phyloP scores from a whole-genome alignment of 2,888 invertebrate species.

The Eilema caniola region DNA sequence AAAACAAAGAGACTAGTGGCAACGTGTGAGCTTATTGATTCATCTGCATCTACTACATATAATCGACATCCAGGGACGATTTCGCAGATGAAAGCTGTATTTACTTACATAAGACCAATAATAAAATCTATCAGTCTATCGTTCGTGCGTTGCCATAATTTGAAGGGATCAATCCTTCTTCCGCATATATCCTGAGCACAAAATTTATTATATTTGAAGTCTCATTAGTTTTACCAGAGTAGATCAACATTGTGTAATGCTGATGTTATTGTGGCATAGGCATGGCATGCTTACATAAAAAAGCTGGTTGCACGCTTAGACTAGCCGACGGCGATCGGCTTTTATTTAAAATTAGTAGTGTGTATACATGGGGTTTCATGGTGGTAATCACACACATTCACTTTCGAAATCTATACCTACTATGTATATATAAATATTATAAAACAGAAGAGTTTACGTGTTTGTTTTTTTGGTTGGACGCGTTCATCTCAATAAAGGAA shows the following conservation, averaged over 20 bases:
- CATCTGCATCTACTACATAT: neutral
- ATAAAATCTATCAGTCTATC: neutral
- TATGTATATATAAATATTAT: too few relatives aligned
- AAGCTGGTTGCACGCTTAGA: too few relatives aligned
- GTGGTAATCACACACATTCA: too few relatives aligned
- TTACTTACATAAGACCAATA: neutral
- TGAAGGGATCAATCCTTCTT: neutral
- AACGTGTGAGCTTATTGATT: neutral
- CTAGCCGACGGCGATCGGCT: too few relatives aligned
- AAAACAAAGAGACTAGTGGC: neutral
- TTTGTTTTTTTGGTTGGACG: too few relatives aligned
- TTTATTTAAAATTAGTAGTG: too few relatives aligned
- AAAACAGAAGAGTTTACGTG: too few relatives aligned
- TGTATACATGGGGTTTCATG: too few relatives aligned
- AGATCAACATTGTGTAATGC: neutral
- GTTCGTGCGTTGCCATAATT: slow-evolving; percentile 6
- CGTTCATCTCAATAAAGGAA: too few relatives aligned
- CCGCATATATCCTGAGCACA: neutral
- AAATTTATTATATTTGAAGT: neutral
- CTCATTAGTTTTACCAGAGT: neutral
- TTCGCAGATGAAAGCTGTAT: neutral
- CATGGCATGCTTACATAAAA: too few relatives aligned
- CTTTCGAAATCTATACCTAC: too few relatives aligned
- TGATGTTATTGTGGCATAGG: too few relatives aligned
- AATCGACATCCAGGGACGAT: neutral